Conservation (phyloP, 2,113 vertebrate species). For the Notarius quadriscutis region DNA sequence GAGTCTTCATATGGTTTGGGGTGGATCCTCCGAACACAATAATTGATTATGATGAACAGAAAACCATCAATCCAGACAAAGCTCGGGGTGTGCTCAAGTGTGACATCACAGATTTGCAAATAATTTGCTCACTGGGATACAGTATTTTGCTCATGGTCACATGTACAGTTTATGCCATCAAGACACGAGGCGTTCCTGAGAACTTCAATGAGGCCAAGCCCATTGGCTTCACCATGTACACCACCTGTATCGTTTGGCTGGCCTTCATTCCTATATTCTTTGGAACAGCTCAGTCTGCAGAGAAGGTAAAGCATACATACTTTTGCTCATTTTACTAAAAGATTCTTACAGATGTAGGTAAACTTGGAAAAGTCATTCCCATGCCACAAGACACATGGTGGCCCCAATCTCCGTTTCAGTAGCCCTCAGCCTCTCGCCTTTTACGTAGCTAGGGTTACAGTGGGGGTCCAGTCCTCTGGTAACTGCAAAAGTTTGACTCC, state of each 20-base stretch:
- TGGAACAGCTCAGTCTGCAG: conserved; percentile 93
- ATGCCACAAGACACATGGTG: no score
- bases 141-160: conserved; percentile 98
- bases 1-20: conserved; percentile 92
- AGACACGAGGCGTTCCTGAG: conserved; percentile 95
- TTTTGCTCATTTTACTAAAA: background rate
- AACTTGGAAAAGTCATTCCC: background rate
- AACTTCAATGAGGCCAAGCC: conserved; percentile 98
- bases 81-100: conserved; percentile 92
- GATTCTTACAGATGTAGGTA: background rate
- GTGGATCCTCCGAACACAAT: conserved; percentile 92
- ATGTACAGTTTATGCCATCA: conserved; percentile 97
- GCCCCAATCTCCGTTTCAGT: no score
- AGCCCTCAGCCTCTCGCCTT: no score
- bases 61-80: conserved; percentile 84
- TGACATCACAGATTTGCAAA: conserved; percentile 95
- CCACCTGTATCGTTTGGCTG: conserved; percentile 97
- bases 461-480: no score
- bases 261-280: conserved; percentile 99
- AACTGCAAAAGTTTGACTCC: no score
- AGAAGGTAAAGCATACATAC: conserved; percentile 83
- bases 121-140: conserved; percentile 95
- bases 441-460: no score
- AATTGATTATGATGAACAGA: conserved; percentile 92
- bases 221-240: conserved; percentile 99